Percentiles rank a stretch among this genome's conserved stretches.
Conservation (phyloP, 2,888 invertebrate species). For the Nipponacmea schrenckii region DNA sequence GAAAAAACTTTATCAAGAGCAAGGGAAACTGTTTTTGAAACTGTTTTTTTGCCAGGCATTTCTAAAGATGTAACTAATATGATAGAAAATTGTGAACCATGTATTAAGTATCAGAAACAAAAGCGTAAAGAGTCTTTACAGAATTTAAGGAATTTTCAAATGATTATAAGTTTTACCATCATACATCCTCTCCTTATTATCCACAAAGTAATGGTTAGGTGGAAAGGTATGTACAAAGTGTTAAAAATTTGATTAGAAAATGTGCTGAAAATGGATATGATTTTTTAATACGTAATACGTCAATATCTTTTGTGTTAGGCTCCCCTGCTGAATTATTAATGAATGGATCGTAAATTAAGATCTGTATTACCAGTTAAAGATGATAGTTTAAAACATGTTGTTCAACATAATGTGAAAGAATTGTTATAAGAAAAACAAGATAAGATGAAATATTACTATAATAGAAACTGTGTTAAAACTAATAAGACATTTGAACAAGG, state of each 20-base stretch:
- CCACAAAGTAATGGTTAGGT: not conserved
- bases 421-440: not conserved
- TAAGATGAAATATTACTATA: constrained; percentile 3
- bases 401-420: not conserved
- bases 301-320: not conserved
- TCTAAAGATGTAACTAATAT: constrained; percentile 1
- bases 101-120: constrained; percentile 3
- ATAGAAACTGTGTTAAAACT: not conserved
- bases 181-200: not conserved
- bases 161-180: too few relatives aligned
- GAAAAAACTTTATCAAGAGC: too few relatives aligned
- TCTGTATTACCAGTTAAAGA: not conserved
- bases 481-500: not conserved
- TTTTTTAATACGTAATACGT: not conserved
- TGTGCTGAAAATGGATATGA: not conserved
- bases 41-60: not conserved
- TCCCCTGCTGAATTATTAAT: not conserved
- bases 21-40: too few relatives aligned
- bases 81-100: not conserved
- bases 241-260: too few relatives aligned
- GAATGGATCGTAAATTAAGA: not conserved
- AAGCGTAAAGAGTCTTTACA: not conserved
- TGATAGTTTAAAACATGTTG: not conserved
- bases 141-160: not conserved
- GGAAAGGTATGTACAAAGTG: not conserved